A percentile compares a stretch with the other conserved stretches of the same genome.
Evolutionary conservation across 2,888 invertebrate species (phyloP).

Genomic region (Cryptocephalus primarius): DNA sequence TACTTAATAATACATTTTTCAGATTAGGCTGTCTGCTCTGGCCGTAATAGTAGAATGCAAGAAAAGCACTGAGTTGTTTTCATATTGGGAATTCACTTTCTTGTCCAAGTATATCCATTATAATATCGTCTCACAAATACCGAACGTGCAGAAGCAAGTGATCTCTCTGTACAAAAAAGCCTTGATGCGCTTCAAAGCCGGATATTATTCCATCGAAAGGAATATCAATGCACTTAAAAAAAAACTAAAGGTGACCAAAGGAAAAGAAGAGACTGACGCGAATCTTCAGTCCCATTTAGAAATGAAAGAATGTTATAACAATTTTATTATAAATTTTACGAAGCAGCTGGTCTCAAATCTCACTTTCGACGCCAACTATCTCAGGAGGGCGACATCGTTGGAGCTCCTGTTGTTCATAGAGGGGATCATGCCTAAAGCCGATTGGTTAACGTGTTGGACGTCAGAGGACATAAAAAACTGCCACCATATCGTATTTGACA

Average conservation of each 20-base stretch:
- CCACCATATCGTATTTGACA: conserved; percentile 42
- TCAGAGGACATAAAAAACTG: conserved; percentile 24
- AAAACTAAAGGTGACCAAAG: conserved; percentile 15
- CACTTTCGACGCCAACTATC: conserved; percentile 25
- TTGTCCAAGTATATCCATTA: conserved; percentile 51
- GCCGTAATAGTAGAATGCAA: conserved; percentile 61
- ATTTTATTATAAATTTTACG: conserved; percentile 14
- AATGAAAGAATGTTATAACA: conserved; percentile 12
- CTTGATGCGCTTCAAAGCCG: conserved; percentile 40
- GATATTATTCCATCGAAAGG: conserved; percentile 26
- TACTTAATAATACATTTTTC: conserved; percentile 12
- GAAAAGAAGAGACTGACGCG: conserved; percentile 9
- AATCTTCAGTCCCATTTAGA: conserved; percentile 12
- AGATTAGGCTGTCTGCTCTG: conserved; percentile 59
- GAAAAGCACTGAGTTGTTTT: conserved; percentile 58
- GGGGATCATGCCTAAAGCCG: conserved; percentile 15
- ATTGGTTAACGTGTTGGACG: conserved; percentile 20
- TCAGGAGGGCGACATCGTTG: conserved; percentile 23
- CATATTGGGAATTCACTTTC: conserved; percentile 49
- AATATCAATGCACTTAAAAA: conserved; percentile 11
- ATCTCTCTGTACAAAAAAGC: conserved; percentile 65
- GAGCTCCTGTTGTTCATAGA: conserved; percentile 24
- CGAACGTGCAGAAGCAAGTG: conserved; percentile 57
- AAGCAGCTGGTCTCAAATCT: conserved; percentile 20
- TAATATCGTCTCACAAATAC: conserved; percentile 58